Base-by-base conservation (phyloP, 2,888 invertebrate genomes). In the Pardosa pseudoannulata region DNA sequence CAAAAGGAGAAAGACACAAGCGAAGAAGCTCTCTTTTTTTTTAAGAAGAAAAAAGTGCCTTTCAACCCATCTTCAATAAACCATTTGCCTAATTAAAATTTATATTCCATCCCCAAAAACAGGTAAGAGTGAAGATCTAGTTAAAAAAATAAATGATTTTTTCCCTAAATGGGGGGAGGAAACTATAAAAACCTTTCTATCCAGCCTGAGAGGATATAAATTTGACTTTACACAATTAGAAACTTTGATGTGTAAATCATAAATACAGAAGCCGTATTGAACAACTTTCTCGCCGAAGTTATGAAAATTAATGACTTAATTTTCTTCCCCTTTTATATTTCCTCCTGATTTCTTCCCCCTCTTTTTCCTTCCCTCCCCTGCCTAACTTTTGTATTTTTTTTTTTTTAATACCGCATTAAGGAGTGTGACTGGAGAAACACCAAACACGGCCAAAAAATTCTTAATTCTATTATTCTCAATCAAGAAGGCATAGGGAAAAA, bases 381-480 rank as follows among this genome's bases (percentile, higher is more conserved):
- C n/a, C n/a, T n/a, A n/a, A n/a, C n/a, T 31, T 31, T 23, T 23
- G 29, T n/a, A 62, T 62, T 41, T 72, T 11, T 41, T n/a, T 70
- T 28, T 70, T 72, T 46, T 46, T 28, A 67, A 67, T 73, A 67
- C 78, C 83, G 72, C 73, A 78, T 76, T 85, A 85, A 85, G 83
- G 46, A 72, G 36, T 50, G 72, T 67, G 83, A 67, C 78, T 73
- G 39, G 72, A 78, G 75, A 56, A 56, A 19, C 39, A 65, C 62
- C 81, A 75, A 81, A 56, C 29, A 32, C 62, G 39, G 50, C 56
- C 36, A 74, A 83, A 85, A 85, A 85, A 39, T n/a, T 85, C 83
- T 85, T 85, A 85, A 85, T 85, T 85, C 83, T 85, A 78, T 85
- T 85, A 85, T 85, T 85, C 73, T 85, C 83, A 85, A 85, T 85